Base-by-base conservation (phyloP, 2,888 invertebrate genomes). In the Aphrophora alni region DNA sequence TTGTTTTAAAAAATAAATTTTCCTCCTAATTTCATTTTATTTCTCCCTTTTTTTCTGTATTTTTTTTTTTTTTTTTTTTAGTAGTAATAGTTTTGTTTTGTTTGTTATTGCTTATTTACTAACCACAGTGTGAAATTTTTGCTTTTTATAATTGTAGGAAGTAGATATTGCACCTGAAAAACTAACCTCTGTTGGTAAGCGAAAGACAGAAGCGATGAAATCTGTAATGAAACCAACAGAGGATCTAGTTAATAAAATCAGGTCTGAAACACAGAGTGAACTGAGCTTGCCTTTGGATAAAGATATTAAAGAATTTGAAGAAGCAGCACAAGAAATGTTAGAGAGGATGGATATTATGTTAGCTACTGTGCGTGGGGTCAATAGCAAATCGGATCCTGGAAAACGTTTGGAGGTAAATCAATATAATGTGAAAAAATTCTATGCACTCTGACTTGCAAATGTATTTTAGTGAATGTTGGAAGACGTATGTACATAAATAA, bases 351-450 rank as follows among this genome's bases (percentile, higher is more conserved):
- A 91, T 86, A 89, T 90, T 68, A 90, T 91, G 90, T 87, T 92
- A 85, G 88, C 90, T 85, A 92, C 92, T 4, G 90, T 93, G 72
- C 90, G 90, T 82, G 91, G 90, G 76, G 91, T 92, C 75, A 89
- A 88, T 77, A 89, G 89, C 83, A 92, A 92, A 87, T 89, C 90
- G 68, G 92, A 93, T 88, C 92, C 92, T 59, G 89, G 90, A 78
- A 92, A 91, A 87, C 88, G 92, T 28, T 89, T 92, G n/a, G 92
- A 92, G 90, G 92, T 92, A 84, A 82, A 26, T 44, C 4, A n/a
- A n/a, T n/a, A n/a, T n/a, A n/a, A n/a, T n/a, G n/a, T 44, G 44
- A 44, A 44, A 44, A 44, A 44, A 44, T 12, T 44, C 14, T 44
- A 44, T 44, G 44, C 14, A n/a, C n/a, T n/a, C n/a, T n/a, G n/a